Percentiles rank a stretch among this genome's conserved stretches.
These are phyloP conservation scores for Hippopotamyrus pictus DNA, from an alignment of 2,797 vertebrate species.

Conservation along the genomic window DNA sequence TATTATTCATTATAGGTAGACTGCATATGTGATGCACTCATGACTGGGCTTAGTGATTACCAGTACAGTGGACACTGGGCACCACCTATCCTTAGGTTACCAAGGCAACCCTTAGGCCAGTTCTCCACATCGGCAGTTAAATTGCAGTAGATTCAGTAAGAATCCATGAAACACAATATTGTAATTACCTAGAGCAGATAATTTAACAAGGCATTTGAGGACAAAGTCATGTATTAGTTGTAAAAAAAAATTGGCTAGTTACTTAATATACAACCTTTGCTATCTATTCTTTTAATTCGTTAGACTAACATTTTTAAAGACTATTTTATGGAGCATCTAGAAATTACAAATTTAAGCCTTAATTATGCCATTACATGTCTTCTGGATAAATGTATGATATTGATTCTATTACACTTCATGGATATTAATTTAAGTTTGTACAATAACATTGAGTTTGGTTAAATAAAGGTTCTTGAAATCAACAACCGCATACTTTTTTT, in stretches of 20 bases:
- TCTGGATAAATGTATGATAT: not conserved
- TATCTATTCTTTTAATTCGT: not conserved
- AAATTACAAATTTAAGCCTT: not conserved
- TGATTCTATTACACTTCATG: not conserved
- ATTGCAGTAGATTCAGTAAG: not conserved
- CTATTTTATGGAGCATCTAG: not conserved
- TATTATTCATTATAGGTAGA: not conserved
- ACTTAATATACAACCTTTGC: not conserved
- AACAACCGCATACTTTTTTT: not conserved
- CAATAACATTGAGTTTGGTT: not conserved
- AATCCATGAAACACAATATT: not conserved
- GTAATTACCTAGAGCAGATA: not conserved
- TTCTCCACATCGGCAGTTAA: not conserved
- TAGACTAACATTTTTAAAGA: not conserved
- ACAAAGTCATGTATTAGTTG: not conserved
- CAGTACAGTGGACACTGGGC: not conserved
- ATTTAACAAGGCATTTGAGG: not conserved
- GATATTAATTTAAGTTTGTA: not conserved
- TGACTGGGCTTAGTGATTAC: not conserved
- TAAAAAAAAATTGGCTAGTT: not conserved
- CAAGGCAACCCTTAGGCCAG: conserved; percentile 6
- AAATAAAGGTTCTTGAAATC: not conserved
- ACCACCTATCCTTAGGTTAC: not conserved
- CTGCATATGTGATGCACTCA: not conserved
- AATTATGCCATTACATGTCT: not conserved